Evolutionary conservation across 2,113 vertebrate species (phyloP), one percentile per base, ranked within the genome.

Genomic region (Corythaeola cristata): DNA sequence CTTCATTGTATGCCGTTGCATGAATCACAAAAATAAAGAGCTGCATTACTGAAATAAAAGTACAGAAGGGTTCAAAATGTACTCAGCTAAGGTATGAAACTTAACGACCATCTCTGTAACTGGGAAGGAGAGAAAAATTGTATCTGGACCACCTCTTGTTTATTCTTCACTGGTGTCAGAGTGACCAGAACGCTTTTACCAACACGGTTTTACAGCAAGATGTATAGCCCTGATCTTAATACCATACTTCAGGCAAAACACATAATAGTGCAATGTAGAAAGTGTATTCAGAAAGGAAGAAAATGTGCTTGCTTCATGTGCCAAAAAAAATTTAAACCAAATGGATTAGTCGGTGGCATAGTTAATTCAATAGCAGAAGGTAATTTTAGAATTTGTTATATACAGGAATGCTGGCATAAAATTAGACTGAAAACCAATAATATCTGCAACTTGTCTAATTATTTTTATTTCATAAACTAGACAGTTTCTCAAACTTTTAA

Each of bases 301-400:
- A 85, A 83, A 89, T 59, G 17, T 35, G 9, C 30, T 92, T n/a
- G n/a, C 27, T 68, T 94, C 35, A 32, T 41, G 50, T 68, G 64
- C 27, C 53, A 87, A 77, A 72, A 72, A 92, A 73, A 86, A 88
- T 35, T 68, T 63, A 94, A 67, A 82, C 9, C 19, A 64, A 77
- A 53, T 33, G 69, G 47, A 85, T 69, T 80, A 71, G 62, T 56
- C 62, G 28, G 64, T 77, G 18, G 8, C 17, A 22, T 32, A 75
- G 85, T 86, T 92, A 93, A 75, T 93, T 95, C 56, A 89, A 88
- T 21, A 96, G 85, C 67, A 95, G 81, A 89, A 22, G 24, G 52
- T 66, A 81, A 84, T 71, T 63, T 93, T 75, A 37, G 20, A 82
- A 86, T 83, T 84, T 56, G 52, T 94, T 90, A 89, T 33, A 56